These are phyloP conservation scores for Falco novaeseelandiae DNA, from an alignment of 2,797 vertebrate species.

Conservation along the genomic window DNA sequence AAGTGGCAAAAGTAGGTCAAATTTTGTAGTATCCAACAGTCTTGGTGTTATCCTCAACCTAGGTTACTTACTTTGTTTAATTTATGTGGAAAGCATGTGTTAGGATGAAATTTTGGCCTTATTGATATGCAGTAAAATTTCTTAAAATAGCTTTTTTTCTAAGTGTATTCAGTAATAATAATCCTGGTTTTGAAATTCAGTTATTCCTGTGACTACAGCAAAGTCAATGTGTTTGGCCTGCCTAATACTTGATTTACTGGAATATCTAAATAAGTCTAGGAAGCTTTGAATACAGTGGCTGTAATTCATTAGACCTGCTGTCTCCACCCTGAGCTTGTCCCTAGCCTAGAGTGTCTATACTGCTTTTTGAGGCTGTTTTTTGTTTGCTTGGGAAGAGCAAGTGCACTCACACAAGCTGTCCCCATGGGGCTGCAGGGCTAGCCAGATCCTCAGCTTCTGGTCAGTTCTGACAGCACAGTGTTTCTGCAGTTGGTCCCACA, in stretches of 20 bases:
- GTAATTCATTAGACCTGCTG: not conserved
- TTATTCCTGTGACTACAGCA: not conserved
- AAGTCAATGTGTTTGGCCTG: not conserved
- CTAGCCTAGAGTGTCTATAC: not conserved
- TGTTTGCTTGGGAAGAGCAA: not conserved
- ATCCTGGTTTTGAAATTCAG: not conserved
- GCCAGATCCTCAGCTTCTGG: not conserved
- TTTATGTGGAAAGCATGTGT: not conserved
- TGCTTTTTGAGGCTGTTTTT: not conserved
- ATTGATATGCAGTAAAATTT: not conserved
- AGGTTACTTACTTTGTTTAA: not conserved
- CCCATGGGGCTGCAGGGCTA: not conserved
- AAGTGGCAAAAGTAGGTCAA: not conserved
- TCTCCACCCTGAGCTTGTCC: not conserved
- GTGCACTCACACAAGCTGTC: too few species aligned
- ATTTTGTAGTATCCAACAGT: not conserved
- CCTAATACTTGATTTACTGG: not conserved
- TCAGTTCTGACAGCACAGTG: accelerated
- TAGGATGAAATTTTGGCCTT: not conserved
- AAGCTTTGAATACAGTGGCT: not conserved
- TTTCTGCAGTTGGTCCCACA: not conserved
- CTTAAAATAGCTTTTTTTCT: not conserved
- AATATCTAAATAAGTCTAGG: not conserved
- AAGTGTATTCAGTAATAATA: not conserved
- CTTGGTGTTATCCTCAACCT: not conserved